These are phyloP conservation scores for Cettia cetti DNA, from an alignment of 2,113 vertebrate species.

Conservation along the genomic window DNA sequence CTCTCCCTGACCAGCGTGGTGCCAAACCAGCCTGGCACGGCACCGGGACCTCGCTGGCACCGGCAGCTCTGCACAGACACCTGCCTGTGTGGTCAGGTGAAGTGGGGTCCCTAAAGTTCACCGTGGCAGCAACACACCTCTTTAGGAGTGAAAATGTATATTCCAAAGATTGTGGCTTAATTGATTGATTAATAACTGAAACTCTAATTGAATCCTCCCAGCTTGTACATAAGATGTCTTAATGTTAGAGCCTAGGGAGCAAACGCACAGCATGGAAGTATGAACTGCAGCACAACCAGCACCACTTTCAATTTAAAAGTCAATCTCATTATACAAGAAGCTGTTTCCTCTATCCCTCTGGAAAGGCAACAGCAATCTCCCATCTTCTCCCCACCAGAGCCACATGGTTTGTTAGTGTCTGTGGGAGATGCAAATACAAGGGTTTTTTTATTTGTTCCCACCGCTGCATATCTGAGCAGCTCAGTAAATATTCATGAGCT, in stretches of 20 bases:
- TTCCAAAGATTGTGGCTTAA: conserved; percentile 67
- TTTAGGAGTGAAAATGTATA: conserved; percentile 70
- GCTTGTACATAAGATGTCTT: conserved; percentile 71
- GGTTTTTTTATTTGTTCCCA: conserved; percentile 67
- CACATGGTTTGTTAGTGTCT: conserved; percentile 62
- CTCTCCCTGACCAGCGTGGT: fast-evolving
- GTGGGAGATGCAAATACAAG: conserved; percentile 69
- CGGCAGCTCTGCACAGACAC: background rate
- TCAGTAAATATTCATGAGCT: conserved; percentile 74
- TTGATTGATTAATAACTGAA: conserved; percentile 80
- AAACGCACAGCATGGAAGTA: conserved; percentile 67
- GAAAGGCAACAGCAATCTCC: conserved; percentile 56
- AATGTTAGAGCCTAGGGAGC: conserved; percentile 77
- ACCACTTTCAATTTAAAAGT: conserved; percentile 74
- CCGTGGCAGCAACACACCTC: conserved; percentile 15
- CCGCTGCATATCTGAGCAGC: conserved; percentile 59
- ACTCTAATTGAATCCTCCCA: conserved; percentile 76
- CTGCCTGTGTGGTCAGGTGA: background rate
- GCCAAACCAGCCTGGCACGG: fast-evolving
- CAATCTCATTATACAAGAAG: conserved; percentile 75
- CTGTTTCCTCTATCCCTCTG: conserved; percentile 63
- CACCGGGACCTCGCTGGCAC: fast-evolving
- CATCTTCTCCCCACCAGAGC: conserved; percentile 44
- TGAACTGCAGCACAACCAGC: conserved; percentile 50
- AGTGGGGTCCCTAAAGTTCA: background rate